Evolutionary conservation across 2,113 vertebrate genomes (phyloP).

Genomic region (Galemys pyrenaicus): DNA sequence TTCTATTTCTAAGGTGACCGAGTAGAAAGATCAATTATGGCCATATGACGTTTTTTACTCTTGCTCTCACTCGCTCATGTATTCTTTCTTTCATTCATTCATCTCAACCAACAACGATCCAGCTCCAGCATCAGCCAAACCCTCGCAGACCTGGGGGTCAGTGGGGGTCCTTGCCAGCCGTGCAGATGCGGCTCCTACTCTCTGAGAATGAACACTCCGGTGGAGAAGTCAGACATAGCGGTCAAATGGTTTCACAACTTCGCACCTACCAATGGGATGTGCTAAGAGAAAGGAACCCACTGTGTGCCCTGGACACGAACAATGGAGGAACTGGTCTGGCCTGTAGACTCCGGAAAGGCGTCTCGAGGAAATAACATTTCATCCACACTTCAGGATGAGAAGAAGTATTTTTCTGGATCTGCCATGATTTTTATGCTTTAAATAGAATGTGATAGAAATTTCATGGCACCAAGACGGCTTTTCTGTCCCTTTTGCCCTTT

Average conservation of each 20-base stretch:
- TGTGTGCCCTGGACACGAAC: fast-evolving
- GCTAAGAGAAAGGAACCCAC: fast-evolving
- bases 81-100: not conserved
- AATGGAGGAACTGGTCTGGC: no score
- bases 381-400: not conserved
- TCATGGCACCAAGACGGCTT: not conserved
- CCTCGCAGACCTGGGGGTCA: no score
- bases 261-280: not conserved
- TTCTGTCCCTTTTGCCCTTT: not conserved
- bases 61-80: not conserved
- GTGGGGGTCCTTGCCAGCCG: fast-evolving
- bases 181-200: not conserved
- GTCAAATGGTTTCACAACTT: not conserved
- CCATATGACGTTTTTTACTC: not conserved
- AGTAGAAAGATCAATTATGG: not conserved
- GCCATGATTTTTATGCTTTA: not conserved
- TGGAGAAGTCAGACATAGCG: not conserved
- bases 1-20: constrained; percentile 15
- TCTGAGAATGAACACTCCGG: not conserved
- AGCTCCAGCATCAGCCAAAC: not conserved
- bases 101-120: not conserved
- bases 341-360: not conserved
- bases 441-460: not conserved
- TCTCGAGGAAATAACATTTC: not conserved
- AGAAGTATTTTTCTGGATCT: not conserved